Base-by-base conservation (phyloP, 2,113 vertebrate species). In the Argyrosomus japonicus region DNA sequence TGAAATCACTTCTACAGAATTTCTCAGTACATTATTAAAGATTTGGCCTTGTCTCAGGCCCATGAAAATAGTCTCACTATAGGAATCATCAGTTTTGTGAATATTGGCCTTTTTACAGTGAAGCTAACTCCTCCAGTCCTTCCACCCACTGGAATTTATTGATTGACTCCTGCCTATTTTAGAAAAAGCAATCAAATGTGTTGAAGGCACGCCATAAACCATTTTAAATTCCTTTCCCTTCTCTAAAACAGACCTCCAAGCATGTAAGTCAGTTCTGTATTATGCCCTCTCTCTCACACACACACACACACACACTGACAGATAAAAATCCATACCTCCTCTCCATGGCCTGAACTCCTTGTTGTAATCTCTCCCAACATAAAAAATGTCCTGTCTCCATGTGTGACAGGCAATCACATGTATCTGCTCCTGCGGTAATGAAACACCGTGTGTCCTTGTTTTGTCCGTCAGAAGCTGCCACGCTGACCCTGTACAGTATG, bases 331-430 rank as follows among this genome's bases (percentile, higher is more conserved):
- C 18, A 82, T 21, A 23, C 13, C 27, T 29, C 15, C 60, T 65
- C 58, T 72, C 53, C 36, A 56, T 64, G 77, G 68, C 68, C 47
- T 15, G 32, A 65, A 53, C 50, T 58, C 18, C 3, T 56, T 51
- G 13, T 19, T 54, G 17, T 63, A 76, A 85, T 75, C 70, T 82
- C 40, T 69, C 51, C 56, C 40, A 75, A 51, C 65, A 72, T 76
- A 62, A 82, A 85, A 73, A 80, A 68, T 73, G 53, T 47, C 51
- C 68, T 19, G 63, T 70, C 53, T 58, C 62, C 15, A 43, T 56
- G 54, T 68, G 62, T 80, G 62, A 68, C 71, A 85, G 32, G 25
- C 62, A 76, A 73, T 76, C 40, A 51, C 27, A 75, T 51, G 25
- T 5, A 82, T 75, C 21, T 53, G 61, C n/a, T 72, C 15, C 65